These are phyloP conservation scores for Hippopotamus amphibius DNA, from an alignment of 2,113 vertebrate species.

Conservation along the genomic window DNA sequence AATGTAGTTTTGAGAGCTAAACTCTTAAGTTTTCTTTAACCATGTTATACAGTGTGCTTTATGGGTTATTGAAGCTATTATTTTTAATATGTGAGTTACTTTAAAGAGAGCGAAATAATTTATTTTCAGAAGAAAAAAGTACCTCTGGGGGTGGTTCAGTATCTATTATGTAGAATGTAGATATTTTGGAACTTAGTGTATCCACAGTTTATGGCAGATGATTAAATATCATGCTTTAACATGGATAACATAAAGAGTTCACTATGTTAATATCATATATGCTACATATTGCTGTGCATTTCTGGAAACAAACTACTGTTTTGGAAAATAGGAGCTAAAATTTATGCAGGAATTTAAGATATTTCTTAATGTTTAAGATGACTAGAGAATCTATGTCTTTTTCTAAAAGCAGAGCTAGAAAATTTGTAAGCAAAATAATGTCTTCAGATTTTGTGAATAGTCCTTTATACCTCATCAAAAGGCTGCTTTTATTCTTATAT, in stretches of 20 bases:
- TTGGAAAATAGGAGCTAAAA: not conserved
- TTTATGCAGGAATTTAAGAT: not conserved
- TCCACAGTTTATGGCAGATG: not conserved
- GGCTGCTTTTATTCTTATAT: constrained; percentile 9
- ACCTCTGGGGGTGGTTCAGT: not conserved
- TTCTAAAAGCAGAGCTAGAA: constrained; percentile 18
- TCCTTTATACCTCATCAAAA: not conserved
- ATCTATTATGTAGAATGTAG: not conserved
- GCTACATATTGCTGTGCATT: not conserved
- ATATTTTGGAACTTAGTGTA: not conserved
- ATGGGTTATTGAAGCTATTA: not conserved
- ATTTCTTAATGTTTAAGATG: constrained; percentile 27
- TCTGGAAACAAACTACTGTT: not conserved
- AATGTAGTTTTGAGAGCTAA: not conserved
- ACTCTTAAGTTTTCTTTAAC: constrained; percentile 17
- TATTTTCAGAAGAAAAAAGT: not conserved
- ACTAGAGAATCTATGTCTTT: not conserved
- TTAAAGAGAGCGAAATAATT: not conserved
- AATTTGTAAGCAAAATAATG: not conserved
- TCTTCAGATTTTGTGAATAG: not conserved
- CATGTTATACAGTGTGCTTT: not conserved
- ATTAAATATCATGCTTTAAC: not conserved
- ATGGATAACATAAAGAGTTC: not conserved
- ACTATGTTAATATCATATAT: not conserved
- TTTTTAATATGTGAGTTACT: constrained; percentile 24